phyloP scores from a whole-genome alignment of 2,113 vertebrate species.

The Circaetus gallicus region DNA sequence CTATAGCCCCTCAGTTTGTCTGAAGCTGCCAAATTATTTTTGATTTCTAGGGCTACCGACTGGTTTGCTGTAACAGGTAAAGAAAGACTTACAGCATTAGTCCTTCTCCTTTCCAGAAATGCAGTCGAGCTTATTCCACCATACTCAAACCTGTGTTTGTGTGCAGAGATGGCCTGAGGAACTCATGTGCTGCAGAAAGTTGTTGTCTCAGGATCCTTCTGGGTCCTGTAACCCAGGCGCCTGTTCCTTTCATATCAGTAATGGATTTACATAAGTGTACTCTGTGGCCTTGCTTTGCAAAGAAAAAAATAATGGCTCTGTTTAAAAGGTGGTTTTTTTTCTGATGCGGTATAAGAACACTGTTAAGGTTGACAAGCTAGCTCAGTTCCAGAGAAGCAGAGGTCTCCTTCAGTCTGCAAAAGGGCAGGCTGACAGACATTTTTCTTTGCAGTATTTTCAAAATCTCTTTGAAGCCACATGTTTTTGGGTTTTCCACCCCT shows the following conservation, averaged over 20 bases:
- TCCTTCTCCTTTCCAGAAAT: background rate
- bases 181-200: background rate
- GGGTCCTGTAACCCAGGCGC: background rate
- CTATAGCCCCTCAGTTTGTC: too few relatives aligned
- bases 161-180: background rate
- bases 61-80: background rate
- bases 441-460: background rate
- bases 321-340: background rate
- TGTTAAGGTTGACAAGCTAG: background rate
- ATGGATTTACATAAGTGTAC: background rate
- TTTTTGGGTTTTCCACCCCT: background rate
- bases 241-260: background rate
- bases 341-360: background rate
- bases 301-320: background rate
- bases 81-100: background rate
- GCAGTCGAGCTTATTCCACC: background rate
- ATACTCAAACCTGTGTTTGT: background rate
- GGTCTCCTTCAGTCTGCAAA: background rate
- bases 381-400: background rate
- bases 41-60: background rate
- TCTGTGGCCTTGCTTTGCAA: background rate
- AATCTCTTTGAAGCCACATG: background rate
- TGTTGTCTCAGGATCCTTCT: background rate
- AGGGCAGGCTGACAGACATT: background rate
- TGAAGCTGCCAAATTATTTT: background rate